A percentile compares a stretch with the other conserved stretches of the same genome.
Conservation (phyloP, 1,140 invertebrate genomes). For the Palaemon carinicauda region DNA sequence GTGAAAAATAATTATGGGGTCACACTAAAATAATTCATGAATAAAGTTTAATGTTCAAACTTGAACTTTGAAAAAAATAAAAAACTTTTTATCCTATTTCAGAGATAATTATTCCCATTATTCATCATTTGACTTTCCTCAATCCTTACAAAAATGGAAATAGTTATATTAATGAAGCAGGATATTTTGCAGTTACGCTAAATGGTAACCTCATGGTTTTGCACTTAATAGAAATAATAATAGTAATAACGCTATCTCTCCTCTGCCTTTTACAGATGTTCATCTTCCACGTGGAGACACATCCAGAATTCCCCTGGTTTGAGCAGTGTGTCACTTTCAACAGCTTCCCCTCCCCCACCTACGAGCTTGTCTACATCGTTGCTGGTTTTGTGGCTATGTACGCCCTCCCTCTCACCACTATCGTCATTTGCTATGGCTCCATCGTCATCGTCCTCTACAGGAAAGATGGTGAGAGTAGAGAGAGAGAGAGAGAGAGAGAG, state of each 20-base stretch:
- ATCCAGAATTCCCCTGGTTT: constrained; percentile 79
- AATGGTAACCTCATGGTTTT: too few relatives aligned
- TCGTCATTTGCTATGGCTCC: constrained; percentile 85
- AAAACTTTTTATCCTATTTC: too few relatives aligned
- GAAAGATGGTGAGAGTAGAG: constrained; percentile 32
- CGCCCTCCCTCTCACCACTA: constrained; percentile 81
- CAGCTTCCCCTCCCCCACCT: constrained; percentile 72
- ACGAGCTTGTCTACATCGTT: constrained; percentile 79
- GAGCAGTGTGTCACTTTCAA: constrained; percentile 84
- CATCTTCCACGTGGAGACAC: constrained; percentile 81
- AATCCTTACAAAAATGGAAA: too few relatives aligned
- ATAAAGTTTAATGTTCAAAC: too few relatives aligned
- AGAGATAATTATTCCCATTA: too few relatives aligned
- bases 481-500: neutral
- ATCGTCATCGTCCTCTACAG: constrained; percentile 70
- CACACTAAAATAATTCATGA: too few relatives aligned
- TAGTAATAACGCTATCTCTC: neutral
- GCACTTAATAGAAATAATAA: too few relatives aligned
- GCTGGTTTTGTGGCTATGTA: constrained; percentile 87
- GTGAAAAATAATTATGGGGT: too few relatives aligned
- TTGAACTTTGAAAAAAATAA: too few relatives aligned
- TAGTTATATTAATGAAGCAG: too few relatives aligned
- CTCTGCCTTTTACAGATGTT: constrained; percentile 69
- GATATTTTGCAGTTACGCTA: too few relatives aligned
- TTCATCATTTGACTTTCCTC: too few relatives aligned